A percentile compares a stretch with the other conserved stretches of the same genome.
Evolutionary conservation across 2,113 vertebrate species (phyloP).

Genomic region (Meles meles): DNA sequence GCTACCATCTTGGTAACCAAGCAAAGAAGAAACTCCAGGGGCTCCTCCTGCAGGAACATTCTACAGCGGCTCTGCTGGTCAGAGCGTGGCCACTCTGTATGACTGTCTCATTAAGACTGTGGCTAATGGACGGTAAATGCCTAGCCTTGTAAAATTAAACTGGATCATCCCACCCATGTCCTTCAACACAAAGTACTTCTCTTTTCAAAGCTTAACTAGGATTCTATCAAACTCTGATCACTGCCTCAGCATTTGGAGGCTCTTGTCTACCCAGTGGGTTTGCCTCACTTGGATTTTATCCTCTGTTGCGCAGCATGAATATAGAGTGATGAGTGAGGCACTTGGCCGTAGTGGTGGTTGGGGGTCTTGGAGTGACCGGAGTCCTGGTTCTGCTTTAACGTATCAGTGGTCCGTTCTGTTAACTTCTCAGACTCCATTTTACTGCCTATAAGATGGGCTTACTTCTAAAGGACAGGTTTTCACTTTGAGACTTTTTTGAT

Average conservation of each 20-base stretch:
- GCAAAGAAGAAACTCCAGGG: not conserved
- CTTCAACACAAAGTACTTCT: not conserved
- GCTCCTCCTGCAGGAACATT: not conserved
- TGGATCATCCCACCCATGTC: not conserved
- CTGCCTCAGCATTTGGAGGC: not conserved
- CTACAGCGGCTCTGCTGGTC: not conserved
- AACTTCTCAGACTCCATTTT: not conserved
- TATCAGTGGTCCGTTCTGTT: not conserved
- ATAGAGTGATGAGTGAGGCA: not conserved
- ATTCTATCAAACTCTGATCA: not conserved
- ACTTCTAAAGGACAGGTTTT: not conserved
- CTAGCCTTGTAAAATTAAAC: not conserved
- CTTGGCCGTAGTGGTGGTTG: not conserved
- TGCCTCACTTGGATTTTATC: not conserved
- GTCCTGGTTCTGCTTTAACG: not conserved
- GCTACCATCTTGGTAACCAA: not conserved
- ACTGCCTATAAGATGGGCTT: not conserved
- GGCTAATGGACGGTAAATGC: not conserved
- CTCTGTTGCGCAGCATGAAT: not conserved
- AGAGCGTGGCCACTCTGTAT: not conserved
- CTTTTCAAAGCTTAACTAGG: not conserved
- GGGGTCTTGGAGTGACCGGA: not conserved
- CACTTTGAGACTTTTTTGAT: not conserved
- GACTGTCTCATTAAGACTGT: not conserved
- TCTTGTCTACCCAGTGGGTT: not conserved